phyloP scores from a whole-genome alignment of 2,797 vertebrate species.

The Dipus sagitta region DNA sequence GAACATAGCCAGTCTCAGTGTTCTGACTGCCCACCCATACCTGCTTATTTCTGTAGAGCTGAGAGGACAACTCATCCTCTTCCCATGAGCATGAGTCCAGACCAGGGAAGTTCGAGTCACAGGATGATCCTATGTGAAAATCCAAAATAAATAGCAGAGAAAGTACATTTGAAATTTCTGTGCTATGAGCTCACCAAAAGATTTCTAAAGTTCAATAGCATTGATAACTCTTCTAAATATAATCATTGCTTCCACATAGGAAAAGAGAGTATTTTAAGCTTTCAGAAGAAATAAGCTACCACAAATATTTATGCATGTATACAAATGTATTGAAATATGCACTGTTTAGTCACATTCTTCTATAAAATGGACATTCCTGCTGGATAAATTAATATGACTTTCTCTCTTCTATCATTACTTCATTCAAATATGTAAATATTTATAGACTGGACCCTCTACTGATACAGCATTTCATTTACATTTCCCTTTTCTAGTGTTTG shows the following conservation, averaged over 20 bases:
- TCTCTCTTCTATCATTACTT: neutral
- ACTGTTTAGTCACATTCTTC: neutral
- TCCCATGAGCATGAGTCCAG: constrained; percentile 86
- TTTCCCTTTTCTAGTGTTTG: neutral
- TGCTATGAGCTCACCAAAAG: neutral
- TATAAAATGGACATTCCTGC: neutral
- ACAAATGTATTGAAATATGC: neutral
- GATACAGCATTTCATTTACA: neutral
- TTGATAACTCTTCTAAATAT: constrained; percentile 42
- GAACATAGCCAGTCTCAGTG: fast-evolving
- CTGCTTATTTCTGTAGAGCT: constrained; percentile 96
- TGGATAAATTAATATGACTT: neutral
- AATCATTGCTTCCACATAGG: neutral
- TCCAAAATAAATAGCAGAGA: constrained; percentile 24
- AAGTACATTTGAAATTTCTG: neutral
- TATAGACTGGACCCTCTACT: neutral
- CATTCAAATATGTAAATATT: neutral
- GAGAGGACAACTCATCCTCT: constrained; percentile 91
- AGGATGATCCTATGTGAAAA: constrained; percentile 80
- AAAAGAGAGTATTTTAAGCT: constrained; percentile 28
- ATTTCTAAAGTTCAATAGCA: neutral
- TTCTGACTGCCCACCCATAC: constrained; percentile 81
- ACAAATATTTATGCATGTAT: constrained; percentile 22
- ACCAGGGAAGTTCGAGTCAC: constrained; percentile 69
- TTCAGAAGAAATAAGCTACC: neutral